phyloP scores from a whole-genome alignment of 2,113 vertebrate species.

The Pseudorectes ferrugineus region DNA sequence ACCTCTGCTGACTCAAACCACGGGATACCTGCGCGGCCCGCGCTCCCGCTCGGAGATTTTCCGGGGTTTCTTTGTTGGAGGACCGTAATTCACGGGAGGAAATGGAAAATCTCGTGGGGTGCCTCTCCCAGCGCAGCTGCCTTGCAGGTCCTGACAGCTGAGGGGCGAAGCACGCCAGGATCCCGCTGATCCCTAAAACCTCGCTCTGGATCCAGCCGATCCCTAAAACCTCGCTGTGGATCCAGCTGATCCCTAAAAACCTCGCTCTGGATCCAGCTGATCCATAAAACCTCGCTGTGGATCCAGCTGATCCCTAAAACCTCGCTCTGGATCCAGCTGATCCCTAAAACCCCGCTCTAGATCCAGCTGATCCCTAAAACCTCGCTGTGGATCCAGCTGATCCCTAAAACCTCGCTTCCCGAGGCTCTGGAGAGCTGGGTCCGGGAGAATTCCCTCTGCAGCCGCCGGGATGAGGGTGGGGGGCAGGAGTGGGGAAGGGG shows the following conservation, averaged over 20 bases:
- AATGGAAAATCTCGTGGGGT: neutral
- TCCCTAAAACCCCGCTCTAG: neutral
- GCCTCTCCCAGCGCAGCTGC: neutral
- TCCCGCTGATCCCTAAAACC: neutral
- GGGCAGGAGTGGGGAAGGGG: neutral
- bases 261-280: no score
- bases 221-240: no score
- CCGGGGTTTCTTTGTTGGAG: neutral
- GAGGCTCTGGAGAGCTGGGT: neutral
- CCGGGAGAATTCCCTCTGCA: neutral
- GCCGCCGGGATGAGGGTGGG: neutral
- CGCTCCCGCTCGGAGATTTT: fast-evolving
- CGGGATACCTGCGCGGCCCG: neutral
- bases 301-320: neutral
- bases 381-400: no score
- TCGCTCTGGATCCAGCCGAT: neutral
- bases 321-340: neutral
- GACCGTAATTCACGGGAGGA: neutral
- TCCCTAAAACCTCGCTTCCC: no score
- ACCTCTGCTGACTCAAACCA: neutral
- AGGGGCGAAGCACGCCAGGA: neutral
- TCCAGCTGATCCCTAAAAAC: no score
- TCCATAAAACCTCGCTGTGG: no score
- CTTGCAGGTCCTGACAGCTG: neutral
- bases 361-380: neutral